Percentiles rank a stretch among this genome's conserved stretches.
These are phyloP conservation scores for Cataglyphis livida DNA, from an alignment of 2,888 invertebrate species.

Conservation along the genomic window DNA sequence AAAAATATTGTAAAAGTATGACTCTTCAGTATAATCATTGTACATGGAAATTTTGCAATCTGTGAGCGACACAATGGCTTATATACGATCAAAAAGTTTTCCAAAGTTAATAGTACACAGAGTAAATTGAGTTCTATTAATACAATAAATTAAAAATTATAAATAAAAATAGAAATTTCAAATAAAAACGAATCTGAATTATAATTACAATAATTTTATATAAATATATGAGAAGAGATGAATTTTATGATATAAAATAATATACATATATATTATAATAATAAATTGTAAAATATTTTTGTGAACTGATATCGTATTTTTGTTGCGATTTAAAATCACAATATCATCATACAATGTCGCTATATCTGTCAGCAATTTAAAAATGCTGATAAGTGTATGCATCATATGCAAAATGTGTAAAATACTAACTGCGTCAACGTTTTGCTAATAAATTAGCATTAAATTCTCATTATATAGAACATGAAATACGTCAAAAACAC, in stretches of 20 bases:
- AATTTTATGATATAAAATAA: not conserved
- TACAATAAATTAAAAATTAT: not conserved
- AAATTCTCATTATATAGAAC: not conserved
- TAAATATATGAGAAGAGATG: not conserved
- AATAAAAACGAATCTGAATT: not conserved
- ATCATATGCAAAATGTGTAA: not conserved
- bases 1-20: conserved; percentile 6
- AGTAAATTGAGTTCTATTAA: not conserved
- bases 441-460: not conserved
- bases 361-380: not conserved
- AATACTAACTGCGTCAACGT: not conserved
- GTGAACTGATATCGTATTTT: not conserved
- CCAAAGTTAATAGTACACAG: not conserved
- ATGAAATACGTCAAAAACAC: too few relatives aligned
- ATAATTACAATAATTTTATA: not conserved
- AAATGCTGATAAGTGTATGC: not conserved
- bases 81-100: not conserved
- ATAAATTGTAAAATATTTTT: not conserved
- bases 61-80: not conserved
- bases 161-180: not conserved
- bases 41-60: not conserved
- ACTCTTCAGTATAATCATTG: not conserved
- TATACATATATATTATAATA: not conserved
- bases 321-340: not conserved
- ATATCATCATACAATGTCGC: not conserved